These are phyloP conservation scores for Brachypalpus laphriformis DNA, from an alignment of 2,888 invertebrate species.

Conservation along the genomic window DNA sequence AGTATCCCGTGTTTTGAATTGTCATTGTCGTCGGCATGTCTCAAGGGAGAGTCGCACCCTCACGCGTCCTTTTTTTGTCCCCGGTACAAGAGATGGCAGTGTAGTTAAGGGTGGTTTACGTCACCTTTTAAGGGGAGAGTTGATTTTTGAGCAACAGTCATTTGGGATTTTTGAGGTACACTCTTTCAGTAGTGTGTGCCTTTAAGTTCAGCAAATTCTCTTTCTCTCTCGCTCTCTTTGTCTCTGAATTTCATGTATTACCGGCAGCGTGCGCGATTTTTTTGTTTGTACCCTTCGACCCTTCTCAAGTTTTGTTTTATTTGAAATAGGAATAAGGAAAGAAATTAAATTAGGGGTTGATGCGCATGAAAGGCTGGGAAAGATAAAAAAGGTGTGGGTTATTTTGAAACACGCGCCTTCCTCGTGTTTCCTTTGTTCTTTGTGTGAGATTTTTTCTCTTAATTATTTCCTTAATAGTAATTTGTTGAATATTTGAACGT, in stretches of 20 bases:
- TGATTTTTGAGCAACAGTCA: conserved; percentile 62
- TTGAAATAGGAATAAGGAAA: conserved; percentile 56
- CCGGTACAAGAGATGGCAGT: background rate
- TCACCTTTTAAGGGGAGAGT: conserved; percentile 29
- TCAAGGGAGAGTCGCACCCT: conserved; percentile 62
- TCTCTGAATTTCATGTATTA: conserved; percentile 24
- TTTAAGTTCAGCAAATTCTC: conserved; percentile 51
- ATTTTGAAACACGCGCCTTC: conserved; percentile 70
- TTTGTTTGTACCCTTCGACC: conserved; percentile 13
- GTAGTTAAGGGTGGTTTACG: conserved; percentile 41
- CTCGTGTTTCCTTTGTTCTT: conserved; percentile 66
- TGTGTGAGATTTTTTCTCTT: conserved; percentile 17
- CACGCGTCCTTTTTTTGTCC: conserved; percentile 50
- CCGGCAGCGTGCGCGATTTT: conserved; percentile 51
- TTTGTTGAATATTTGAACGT: conserved; percentile 51
- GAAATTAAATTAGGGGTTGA: conserved; percentile 70
- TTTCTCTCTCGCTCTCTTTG: background rate
- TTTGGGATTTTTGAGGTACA: background rate
- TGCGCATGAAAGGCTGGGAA: conserved; percentile 46
- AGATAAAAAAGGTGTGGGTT: conserved; percentile 60
- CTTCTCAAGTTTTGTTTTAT: conserved; percentile 29
- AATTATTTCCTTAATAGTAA: conserved; percentile 14
- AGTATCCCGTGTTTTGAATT: background rate
- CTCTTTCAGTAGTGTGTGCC: conserved; percentile 8
- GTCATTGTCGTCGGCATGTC: conserved; percentile 23